A percentile compares a stretch with the other conserved stretches of the same genome.
These are phyloP conservation scores for Molossus alvarezi DNA, from an alignment of 2,797 vertebrate species.

Conservation along the genomic window DNA sequence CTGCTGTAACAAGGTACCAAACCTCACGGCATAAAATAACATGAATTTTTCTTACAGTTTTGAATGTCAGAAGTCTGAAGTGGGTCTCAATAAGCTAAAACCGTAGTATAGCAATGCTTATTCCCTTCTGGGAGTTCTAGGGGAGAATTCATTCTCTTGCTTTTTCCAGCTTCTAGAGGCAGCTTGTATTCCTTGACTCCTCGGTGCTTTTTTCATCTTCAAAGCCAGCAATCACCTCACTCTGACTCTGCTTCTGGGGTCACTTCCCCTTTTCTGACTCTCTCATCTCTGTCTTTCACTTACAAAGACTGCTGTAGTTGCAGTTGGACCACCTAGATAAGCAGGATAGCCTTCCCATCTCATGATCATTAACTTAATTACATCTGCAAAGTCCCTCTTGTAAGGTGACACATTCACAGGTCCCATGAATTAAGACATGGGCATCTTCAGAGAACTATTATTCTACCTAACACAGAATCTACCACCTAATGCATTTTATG, in stretches of 20 bases:
- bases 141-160: background rate
- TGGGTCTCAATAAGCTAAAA: background rate
- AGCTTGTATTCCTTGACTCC: background rate
- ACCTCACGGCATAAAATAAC: background rate
- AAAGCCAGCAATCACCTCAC: background rate
- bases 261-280: background rate
- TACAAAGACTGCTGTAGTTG: background rate
- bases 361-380: background rate
- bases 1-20: background rate
- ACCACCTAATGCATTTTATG: background rate
- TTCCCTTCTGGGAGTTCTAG: background rate
- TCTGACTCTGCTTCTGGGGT: background rate
- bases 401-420: background rate
- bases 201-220: background rate
- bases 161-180: background rate
- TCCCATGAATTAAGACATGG: background rate
- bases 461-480: background rate
- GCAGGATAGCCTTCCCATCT: background rate
- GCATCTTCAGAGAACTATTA: background rate
- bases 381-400: background rate
- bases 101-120: background rate
- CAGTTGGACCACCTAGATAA: background rate
- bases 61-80: background rate
- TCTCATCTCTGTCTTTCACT: background rate
- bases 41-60: background rate